Conservation (phyloP, 2,888 invertebrate species). For the Dryococelus australis region DNA sequence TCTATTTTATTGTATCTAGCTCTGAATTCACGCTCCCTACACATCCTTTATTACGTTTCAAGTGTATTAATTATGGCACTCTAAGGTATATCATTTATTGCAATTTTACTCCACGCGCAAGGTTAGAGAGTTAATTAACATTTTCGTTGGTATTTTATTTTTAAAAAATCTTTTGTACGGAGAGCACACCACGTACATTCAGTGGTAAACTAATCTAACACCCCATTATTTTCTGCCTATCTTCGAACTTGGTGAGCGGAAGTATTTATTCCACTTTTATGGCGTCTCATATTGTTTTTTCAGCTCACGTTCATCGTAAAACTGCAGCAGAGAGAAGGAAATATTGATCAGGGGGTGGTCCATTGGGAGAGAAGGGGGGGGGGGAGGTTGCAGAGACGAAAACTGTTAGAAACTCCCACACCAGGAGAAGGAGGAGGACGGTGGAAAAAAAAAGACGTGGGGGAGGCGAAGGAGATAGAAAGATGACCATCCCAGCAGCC, state of each 20-base stretch:
- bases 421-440: neutral
- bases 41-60: too few relatives aligned
- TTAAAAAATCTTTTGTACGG: too few relatives aligned
- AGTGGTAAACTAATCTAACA: neutral
- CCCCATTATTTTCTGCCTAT: neutral
- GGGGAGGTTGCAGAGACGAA: neutral
- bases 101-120: too few relatives aligned
- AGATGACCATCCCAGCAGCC: conserved; percentile 42
- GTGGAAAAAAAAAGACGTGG: conserved; percentile 11
- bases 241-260: neutral
- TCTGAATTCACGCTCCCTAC: too few relatives aligned
- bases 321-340: conserved; percentile 39
- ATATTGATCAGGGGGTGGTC: conserved; percentile 38
- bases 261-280: conserved; percentile 1
- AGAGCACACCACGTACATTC: neutral
- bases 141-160: too few relatives aligned
- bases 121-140: too few relatives aligned
- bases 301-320: conserved; percentile 11
- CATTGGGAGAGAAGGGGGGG: conserved; percentile 20
- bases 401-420: conserved; percentile 22
- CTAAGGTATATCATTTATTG: too few relatives aligned
- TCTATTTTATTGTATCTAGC: too few relatives aligned
- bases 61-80: too few relatives aligned
- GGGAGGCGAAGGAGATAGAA: conserved; percentile 35
- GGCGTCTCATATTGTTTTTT: neutral